A percentile compares a stretch with the other conserved stretches of the same genome.
These are phyloP conservation scores for Lissonota sp. DNA, from an alignment of 2,888 invertebrate species.

Conservation along the genomic window DNA sequence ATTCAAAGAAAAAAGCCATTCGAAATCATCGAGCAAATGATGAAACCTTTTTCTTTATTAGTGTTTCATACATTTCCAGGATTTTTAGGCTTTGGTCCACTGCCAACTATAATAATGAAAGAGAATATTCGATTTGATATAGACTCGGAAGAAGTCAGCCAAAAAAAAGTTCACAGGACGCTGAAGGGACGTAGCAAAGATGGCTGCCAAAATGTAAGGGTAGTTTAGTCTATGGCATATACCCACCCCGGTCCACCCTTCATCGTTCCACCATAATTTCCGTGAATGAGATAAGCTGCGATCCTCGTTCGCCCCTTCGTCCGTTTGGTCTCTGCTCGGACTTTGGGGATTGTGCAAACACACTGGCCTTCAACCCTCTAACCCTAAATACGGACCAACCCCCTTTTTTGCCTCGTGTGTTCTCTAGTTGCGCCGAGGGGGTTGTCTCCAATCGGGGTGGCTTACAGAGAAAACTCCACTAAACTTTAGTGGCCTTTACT, in stretches of 20 bases:
- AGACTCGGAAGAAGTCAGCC: slow-evolving; percentile 22
- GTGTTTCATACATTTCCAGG: no score
- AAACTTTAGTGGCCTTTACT: slow-evolving; percentile 29
- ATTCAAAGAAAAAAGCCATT: background rate
- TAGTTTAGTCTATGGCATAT: background rate
- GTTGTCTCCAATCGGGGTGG: slow-evolving; percentile 31
- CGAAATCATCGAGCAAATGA: no score
- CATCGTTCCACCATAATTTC: slow-evolving; percentile 80
- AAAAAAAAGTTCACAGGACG: slow-evolving; percentile 13
- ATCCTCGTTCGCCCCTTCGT: slow-evolving; percentile 56
- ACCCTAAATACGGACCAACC: slow-evolving; percentile 66
- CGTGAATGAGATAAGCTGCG: slow-evolving; percentile 81
- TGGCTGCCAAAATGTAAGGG: slow-evolving; percentile 70
- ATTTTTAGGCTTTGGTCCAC: background rate
- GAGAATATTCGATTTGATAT: slow-evolving; percentile 13
- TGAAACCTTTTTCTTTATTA: no score
- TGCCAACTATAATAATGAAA: slow-evolving; percentile 6
- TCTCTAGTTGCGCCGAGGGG: slow-evolving; percentile 49
- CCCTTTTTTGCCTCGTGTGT: slow-evolving; percentile 66
- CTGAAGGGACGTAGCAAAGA: slow-evolving; percentile 67
- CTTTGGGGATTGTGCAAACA: slow-evolving; percentile 68
- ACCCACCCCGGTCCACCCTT: slow-evolving; percentile 73
- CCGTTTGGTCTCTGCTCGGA: slow-evolving; percentile 64
- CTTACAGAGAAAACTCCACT: slow-evolving; percentile 48
- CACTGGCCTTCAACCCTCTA: slow-evolving; percentile 73